These are phyloP conservation scores for Enteromius anoplus DNA, from an alignment of 2,797 vertebrate species.

Conservation along the genomic window DNA sequence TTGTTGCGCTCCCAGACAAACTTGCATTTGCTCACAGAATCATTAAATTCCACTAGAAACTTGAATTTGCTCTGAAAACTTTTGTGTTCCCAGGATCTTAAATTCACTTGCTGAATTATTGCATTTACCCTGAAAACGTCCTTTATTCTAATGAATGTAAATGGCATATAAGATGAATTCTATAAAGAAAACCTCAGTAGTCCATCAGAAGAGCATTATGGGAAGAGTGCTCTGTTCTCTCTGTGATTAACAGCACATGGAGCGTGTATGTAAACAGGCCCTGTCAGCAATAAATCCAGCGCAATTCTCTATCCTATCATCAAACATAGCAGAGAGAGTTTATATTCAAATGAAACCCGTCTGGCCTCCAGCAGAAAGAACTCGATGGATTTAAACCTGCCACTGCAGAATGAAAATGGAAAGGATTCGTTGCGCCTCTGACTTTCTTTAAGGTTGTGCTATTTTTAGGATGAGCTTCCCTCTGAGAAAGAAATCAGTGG, in stretches of 20 bases:
- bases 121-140: background rate
- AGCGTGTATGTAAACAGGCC: background rate
- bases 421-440: background rate
- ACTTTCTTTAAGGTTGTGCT: slow-evolving; percentile 67
- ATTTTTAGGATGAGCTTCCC: slow-evolving; percentile 73
- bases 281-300: background rate
- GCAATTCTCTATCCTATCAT: background rate
- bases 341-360: background rate
- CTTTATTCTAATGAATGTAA: background rate
- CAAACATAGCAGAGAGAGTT: background rate
- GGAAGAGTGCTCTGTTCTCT: background rate
- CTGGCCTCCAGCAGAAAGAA: background rate
- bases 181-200: background rate
- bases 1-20: background rate
- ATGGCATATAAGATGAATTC: background rate
- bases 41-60: background rate
- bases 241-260: background rate
- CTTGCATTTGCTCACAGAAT: background rate
- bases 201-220: background rate
- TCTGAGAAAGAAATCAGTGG: slow-evolving; percentile 56
- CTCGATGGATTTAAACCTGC: background rate
- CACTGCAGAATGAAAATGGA: background rate
- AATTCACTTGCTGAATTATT: too few species aligned
- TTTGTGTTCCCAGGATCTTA: too few species aligned
- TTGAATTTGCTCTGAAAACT: background rate